Base-by-base conservation (phyloP, 2,888 invertebrate species). In the Troides aeacus region DNA sequence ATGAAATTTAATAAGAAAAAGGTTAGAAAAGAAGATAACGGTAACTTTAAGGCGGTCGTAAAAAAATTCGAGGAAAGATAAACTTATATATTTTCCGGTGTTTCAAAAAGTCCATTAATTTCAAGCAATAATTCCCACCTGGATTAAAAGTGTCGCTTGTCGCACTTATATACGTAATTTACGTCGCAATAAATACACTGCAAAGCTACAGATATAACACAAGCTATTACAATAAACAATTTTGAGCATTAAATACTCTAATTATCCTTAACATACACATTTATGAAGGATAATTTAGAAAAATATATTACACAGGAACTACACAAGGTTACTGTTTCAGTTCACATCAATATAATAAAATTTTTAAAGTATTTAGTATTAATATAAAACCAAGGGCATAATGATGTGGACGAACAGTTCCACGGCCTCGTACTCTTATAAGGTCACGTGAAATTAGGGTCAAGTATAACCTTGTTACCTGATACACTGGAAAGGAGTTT, bases 151-250 rank as follows among this genome's bases (percentile, higher is more conserved):
- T 39, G 64, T 64, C 64, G 57, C 21, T 64, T 30, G n/a, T 30
- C 39, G 56, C 30, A 56, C 56, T 64, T 64, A 15, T 57, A 57
- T 7, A 57, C 39, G 36, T 42, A 64, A 57, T 64, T 57, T 64
- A 57, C 23, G n/a, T 21, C 18, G 64, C 39, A 57, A 57, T 64
- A 64, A 64, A 64, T 56, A 36, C 21, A 21, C 56, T 64, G n/a
- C 53, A 30, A 64, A 64, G 57, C 57, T 64, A 23, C 56, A 64
- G 36, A 56, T 63, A 50, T 53, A n/a, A 24, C 46, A 10, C 12
- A 62, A 50, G 10, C 23, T 21, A 23, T 46, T 23, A 46, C 17
- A 64, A 64, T 36, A 50, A 53, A n/a, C 30, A 23, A 4, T 39
- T 15, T 30, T 57, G 57, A 21, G 12, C 21, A 57, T 21, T 21